Evolutionary conservation across 1,140 invertebrate species (phyloP).

Genomic region (Ridgeia piscesae): DNA sequence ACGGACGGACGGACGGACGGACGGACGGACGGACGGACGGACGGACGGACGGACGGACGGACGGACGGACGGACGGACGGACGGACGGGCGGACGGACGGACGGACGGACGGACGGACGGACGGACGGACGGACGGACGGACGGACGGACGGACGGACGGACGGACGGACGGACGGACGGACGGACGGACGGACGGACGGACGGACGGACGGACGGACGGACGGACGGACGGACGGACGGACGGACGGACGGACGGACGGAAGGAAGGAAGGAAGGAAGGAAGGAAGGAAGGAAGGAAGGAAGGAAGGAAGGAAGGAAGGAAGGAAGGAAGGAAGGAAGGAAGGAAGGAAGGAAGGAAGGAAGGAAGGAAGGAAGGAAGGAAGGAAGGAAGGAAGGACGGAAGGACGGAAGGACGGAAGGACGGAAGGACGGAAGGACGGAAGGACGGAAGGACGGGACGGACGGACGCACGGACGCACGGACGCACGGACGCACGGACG

Average conservation of each 20-base stretch:
- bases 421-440: no score
- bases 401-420: no score
- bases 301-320: conserved; percentile 13
- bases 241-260: no score
- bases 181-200: no score
- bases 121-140: conserved; percentile 7
- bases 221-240: no score
- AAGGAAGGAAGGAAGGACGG: background rate
- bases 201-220: no score
- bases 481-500: no score
- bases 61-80: no score
- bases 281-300: conserved; percentile 13
- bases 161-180: background rate
- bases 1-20: no score
- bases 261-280: conserved; percentile 13
- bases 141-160: conserved; percentile 10
- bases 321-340: conserved; percentile 13
- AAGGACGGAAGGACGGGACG: no score
- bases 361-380: conserved; percentile 13
- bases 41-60: conserved; percentile 10
- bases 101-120: conserved; percentile 2
- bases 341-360: conserved; percentile 13
- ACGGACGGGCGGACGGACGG: no score
- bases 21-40: background rate
- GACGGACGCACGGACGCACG: no score